Evolutionary conservation across 2,888 invertebrate genomes (phyloP).

Genomic region (Linnaemya vulpina): DNA sequence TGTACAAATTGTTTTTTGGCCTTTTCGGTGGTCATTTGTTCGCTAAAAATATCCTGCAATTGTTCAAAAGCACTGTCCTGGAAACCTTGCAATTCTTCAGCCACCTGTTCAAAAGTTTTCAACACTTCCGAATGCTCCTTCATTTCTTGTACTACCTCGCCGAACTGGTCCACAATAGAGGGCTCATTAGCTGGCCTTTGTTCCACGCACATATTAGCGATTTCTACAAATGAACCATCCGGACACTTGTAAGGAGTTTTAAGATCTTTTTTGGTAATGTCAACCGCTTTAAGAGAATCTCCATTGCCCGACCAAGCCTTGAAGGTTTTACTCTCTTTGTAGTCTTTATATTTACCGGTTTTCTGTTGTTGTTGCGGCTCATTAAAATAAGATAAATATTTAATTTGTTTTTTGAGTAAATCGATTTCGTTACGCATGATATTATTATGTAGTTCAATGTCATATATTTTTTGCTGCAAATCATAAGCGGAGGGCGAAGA

Average conservation of each 20-base stretch:
- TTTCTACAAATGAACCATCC: conserved; percentile 76
- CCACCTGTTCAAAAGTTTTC: conserved; percentile 74
- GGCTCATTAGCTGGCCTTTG: conserved; percentile 44
- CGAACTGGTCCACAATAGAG: conserved; percentile 75
- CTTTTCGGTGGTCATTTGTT: neutral
- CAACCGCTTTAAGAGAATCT: conserved; percentile 73
- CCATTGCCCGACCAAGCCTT: conserved; percentile 79
- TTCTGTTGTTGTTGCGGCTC: conserved; percentile 51
- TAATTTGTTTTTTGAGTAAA: conserved; percentile 79
- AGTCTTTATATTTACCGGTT: conserved; percentile 47
- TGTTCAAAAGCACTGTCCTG: conserved; percentile 49
- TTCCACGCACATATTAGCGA: conserved; percentile 79
- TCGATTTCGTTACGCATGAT: conserved; percentile 81
- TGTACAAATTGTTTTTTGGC: conserved; percentile 15
- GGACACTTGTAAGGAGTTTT: conserved; percentile 77
- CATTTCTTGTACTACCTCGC: conserved; percentile 74
- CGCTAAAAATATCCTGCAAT: conserved; percentile 6
- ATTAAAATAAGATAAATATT: conserved; percentile 75
- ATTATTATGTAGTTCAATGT: conserved; percentile 80
- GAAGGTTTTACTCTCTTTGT: conserved; percentile 73
- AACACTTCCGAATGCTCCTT: conserved; percentile 75
- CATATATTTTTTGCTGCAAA: conserved; percentile 76
- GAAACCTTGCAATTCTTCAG: conserved; percentile 73
- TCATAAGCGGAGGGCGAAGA: conserved; percentile 59
- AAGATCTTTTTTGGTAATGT: conserved; percentile 76